Evolutionary conservation across 1,140 invertebrate genomes (phyloP).

Genomic region (Saccostrea glomerata): DNA sequence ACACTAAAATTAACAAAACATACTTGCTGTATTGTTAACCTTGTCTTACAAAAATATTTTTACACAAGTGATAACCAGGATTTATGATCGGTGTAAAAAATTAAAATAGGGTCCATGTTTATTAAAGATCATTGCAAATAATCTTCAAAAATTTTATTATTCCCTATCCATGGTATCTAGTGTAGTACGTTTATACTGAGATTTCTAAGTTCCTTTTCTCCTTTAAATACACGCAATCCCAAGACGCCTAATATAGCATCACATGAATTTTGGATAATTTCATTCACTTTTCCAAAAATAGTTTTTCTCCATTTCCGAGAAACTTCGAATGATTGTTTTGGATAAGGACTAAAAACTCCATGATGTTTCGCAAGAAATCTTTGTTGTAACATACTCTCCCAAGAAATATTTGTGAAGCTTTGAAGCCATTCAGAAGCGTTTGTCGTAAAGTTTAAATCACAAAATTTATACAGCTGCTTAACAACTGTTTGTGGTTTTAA

Average conservation of each 20-base stretch:
- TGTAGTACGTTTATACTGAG: neutral
- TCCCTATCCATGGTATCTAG: neutral
- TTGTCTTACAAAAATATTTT: too few species aligned
- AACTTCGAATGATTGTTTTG: neutral
- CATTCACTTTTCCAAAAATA: neutral
- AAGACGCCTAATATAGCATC: neutral
- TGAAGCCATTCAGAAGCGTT: neutral
- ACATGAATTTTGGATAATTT: slow-evolving; percentile 10
- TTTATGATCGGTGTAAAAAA: too few species aligned
- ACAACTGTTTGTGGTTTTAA: neutral
- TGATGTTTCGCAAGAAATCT: neutral
- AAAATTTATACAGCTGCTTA: neutral
- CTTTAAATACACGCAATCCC: neutral
- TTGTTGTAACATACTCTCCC: neutral
- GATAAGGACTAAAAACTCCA: neutral
- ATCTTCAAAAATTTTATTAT: too few species aligned
- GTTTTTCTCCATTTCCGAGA: neutral
- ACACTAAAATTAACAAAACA: too few species aligned
- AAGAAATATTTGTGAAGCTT: neutral
- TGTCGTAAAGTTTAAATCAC: neutral
- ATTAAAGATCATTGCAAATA: too few species aligned
- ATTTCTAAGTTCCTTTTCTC: slow-evolving; percentile 2
- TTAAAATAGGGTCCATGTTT: too few species aligned
- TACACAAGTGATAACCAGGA: too few species aligned
- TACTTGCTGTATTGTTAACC: too few species aligned